Percentiles rank a stretch among this genome's conserved stretches.
Conservation (phyloP, 2,888 invertebrate species). For the Netelia inedita region DNA sequence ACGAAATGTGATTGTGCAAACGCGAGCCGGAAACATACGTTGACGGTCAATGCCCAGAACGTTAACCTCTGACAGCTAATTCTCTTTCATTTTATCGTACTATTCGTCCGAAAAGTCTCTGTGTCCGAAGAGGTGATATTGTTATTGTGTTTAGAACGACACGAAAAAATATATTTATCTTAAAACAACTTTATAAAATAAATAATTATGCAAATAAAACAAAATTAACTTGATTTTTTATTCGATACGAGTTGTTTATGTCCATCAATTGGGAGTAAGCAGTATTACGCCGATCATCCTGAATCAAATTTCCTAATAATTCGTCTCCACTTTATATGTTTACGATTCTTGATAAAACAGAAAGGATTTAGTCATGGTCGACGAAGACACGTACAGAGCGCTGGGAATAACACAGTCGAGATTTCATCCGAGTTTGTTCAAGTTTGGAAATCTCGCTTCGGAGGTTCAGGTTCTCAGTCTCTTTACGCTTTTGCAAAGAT, state of each 20-base stretch:
- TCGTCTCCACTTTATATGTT: not conserved
- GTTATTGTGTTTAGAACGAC: too few species aligned
- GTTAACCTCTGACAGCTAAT: too few species aligned
- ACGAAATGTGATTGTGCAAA: too few species aligned
- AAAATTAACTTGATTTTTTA: not conserved
- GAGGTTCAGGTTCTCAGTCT: constrained; percentile 90
- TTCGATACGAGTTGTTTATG: too few species aligned
- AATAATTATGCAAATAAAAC: not conserved
- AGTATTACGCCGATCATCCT: not conserved
- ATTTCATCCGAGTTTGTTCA: constrained; percentile 91
- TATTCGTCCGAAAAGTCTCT: too few species aligned
- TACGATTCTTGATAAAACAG: constrained; percentile 83
- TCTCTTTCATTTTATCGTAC: too few species aligned
- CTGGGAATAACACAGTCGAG: constrained; percentile 92
- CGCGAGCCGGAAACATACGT: too few species aligned
- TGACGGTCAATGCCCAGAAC: too few species aligned
- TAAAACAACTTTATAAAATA: too few species aligned
- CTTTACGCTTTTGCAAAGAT: constrained; percentile 90
- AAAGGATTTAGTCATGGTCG: constrained; percentile 89
- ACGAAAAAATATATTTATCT: too few species aligned
- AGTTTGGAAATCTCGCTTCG: constrained; percentile 87
- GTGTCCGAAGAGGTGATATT: too few species aligned
- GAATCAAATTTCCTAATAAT: not conserved
- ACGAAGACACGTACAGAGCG: constrained; percentile 90
- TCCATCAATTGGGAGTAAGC: not conserved